These are phyloP conservation scores for Palaemon carinicauda DNA, from an alignment of 1,140 invertebrate genomes.

Conservation along the genomic window DNA sequence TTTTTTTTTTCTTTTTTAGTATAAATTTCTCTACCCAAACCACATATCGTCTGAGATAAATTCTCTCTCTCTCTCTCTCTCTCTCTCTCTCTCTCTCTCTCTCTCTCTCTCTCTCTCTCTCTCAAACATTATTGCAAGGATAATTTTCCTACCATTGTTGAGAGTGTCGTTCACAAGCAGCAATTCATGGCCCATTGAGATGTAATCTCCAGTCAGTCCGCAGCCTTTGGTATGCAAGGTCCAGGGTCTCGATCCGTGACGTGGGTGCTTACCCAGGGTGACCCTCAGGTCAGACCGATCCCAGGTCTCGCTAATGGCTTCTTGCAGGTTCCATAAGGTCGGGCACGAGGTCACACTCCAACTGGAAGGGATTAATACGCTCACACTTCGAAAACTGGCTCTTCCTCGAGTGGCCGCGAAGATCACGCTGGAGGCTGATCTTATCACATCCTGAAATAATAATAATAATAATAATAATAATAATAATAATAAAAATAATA, in stretches of 20 bases:
- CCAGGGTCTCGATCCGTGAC: conserved; percentile 62
- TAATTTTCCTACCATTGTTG: conserved; percentile 28
- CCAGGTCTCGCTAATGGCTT: conserved; percentile 50
- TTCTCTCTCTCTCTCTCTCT: too few relatives aligned
- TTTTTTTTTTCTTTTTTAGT: too few relatives aligned
- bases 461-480: too few relatives aligned
- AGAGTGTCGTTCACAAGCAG: conserved; percentile 56
- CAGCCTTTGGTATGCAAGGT: conserved; percentile 63
- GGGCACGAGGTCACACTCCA: conserved; percentile 44
- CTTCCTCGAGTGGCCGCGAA: conserved; percentile 54
- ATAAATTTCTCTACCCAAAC: too few relatives aligned
- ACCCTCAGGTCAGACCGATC: conserved; percentile 65
- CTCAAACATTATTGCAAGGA: too few relatives aligned
- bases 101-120: too few relatives aligned
- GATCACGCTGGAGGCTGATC: conserved; percentile 51
- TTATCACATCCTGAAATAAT: conserved; percentile 37
- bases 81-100: too few relatives aligned
- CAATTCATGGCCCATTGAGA: conserved; percentile 62
- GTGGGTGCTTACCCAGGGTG: conserved; percentile 42
- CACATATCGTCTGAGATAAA: too few relatives aligned
- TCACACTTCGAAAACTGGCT: conserved; percentile 55
- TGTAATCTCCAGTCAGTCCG: conserved; percentile 61
- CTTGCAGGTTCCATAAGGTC: neutral
- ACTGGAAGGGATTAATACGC: conserved; percentile 54
- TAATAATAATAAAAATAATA: too few relatives aligned